Conservation (phyloP, 2,797 vertebrate species). For the Hemitrygon akajei region DNA sequence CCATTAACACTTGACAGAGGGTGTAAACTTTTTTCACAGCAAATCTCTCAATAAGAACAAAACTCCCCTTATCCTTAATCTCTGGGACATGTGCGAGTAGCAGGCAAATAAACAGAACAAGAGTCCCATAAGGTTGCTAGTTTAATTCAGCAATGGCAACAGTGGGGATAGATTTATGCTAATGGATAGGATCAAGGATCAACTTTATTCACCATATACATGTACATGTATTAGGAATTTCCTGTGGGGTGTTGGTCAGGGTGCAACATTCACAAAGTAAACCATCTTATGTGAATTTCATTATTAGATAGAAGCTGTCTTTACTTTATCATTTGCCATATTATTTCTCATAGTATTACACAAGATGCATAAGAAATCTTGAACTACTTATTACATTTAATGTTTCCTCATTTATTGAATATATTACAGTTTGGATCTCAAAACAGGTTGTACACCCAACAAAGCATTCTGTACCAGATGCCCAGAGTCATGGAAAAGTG, state of each 20-base stretch:
- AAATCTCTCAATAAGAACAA: neutral
- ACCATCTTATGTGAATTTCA: neutral
- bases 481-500: no score
- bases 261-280: neutral
- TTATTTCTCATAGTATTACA: neutral
- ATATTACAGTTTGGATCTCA: neutral
- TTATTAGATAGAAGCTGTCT: neutral
- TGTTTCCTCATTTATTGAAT: neutral
- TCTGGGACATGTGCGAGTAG: neutral
- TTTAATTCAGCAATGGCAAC: neutral
- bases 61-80: neutral
- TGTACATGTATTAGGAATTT: no score
- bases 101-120: neutral
- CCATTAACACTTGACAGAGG: neutral
- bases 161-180: neutral
- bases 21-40: neutral
- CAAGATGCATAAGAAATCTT: neutral
- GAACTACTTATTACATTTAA: neutral
- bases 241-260: no score
- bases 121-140: neutral
- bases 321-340: neutral
- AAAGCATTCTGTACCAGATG: neutral
- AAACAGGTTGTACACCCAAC: neutral
- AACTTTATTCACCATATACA: no score
- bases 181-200: neutral